Percentiles rank a stretch among this genome's conserved stretches.
Conservation (phyloP, 2,113 vertebrate species). For the Dolichallabes microphthalmus region DNA sequence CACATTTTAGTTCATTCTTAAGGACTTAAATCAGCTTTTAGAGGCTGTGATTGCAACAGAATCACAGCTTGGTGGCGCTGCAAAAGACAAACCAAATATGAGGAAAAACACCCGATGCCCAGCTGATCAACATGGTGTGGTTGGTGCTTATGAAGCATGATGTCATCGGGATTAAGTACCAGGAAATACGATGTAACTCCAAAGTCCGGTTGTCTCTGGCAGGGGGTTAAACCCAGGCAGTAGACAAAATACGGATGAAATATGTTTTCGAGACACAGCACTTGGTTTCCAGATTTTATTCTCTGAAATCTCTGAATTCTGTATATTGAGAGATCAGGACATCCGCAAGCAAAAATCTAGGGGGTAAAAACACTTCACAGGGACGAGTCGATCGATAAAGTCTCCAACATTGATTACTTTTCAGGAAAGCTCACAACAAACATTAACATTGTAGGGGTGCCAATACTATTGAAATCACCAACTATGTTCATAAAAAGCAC, state of each 20-base stretch:
- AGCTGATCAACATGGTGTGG: neutral
- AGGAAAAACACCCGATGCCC: neutral
- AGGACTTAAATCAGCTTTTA: neutral
- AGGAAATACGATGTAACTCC: neutral
- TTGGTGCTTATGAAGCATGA: neutral
- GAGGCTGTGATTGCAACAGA: neutral
- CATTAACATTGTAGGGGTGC: neutral
- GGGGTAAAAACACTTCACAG: neutral
- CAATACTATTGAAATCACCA: neutral
- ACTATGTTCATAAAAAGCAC: neutral
- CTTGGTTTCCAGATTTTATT: neutral
- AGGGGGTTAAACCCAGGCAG: conserved; percentile 8
- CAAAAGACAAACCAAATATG: neutral
- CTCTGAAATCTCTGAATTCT: neutral
- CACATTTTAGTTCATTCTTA: neutral
- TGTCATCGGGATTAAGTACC: neutral
- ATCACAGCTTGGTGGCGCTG: neutral
- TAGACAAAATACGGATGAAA: neutral
- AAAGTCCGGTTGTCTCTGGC: neutral
- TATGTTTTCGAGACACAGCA: neutral
- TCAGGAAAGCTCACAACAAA: neutral
- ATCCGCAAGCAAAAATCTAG: neutral
- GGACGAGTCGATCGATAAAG: neutral
- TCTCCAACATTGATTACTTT: neutral
- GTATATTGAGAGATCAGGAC: too few relatives aligned